phyloP scores from a whole-genome alignment of 2,888 invertebrate species.

The Bibio marci region DNA sequence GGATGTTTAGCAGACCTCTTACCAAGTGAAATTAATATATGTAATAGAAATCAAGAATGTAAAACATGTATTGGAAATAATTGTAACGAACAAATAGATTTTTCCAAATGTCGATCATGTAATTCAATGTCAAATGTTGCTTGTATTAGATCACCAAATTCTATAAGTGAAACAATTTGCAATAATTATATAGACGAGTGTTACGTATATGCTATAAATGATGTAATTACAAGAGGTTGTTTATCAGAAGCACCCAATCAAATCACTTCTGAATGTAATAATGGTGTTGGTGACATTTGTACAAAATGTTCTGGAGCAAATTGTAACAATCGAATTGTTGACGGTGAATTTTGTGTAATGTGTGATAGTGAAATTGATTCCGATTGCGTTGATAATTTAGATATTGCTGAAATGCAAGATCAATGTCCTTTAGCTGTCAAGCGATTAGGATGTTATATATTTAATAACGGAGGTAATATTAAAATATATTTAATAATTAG shows the following conservation, averaged over 20 bases:
- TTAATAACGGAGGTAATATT: constrained; percentile 1
- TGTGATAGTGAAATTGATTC: background rate
- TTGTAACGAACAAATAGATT: background rate
- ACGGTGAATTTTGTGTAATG: background rate
- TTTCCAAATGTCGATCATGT: background rate
- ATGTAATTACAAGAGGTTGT: background rate
- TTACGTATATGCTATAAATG: background rate
- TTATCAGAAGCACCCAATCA: no score
- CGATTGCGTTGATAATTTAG: background rate
- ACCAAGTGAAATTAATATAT: background rate
- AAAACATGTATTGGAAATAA: constrained; percentile 1
- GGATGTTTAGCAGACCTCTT: background rate
- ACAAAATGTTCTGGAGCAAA: background rate
- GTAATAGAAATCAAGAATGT: background rate
- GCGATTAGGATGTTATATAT: background rate
- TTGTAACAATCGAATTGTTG: background rate
- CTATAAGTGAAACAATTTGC: background rate
- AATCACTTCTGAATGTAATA: background rate
- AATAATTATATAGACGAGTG: background rate
- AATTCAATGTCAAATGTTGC: background rate
- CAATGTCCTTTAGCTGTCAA: background rate
- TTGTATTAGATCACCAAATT: background rate
- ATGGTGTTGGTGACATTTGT: background rate
- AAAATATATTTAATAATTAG: no score
- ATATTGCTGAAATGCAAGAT: background rate